A percentile compares a stretch with the other conserved stretches of the same genome.
Evolutionary conservation across 2,113 vertebrate species (phyloP).

Genomic region (Chloropsis cyanopogon): DNA sequence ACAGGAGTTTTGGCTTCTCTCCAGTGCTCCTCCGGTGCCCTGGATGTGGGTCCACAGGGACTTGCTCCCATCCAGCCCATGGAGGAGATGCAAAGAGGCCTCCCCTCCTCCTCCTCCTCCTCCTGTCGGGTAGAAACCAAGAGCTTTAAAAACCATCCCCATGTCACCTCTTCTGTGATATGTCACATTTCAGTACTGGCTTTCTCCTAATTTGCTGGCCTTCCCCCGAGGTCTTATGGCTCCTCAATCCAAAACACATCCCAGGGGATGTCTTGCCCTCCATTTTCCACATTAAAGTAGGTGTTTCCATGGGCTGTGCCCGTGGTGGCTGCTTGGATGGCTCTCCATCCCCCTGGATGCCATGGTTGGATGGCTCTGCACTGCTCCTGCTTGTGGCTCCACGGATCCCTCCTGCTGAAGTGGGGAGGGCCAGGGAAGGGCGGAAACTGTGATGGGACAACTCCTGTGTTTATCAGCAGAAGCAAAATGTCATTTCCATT

Average conservation of each 20-base stretch:
- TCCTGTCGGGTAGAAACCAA: not conserved
- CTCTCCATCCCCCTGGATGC: not conserved
- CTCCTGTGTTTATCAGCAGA: not conserved
- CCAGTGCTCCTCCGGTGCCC: not conserved
- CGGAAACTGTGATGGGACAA: not conserved
- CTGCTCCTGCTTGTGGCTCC: not conserved
- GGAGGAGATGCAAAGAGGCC: not conserved
- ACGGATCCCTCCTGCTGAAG: not conserved
- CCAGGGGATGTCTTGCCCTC: not conserved
- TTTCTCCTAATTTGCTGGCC: not conserved
- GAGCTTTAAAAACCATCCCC: not conserved
- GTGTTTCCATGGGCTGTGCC: not conserved
- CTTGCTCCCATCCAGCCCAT: not conserved
- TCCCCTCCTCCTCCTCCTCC: not conserved
- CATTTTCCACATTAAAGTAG: not conserved
- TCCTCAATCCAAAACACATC: not conserved
- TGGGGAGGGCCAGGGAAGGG: not conserved
- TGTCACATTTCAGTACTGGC: not conserved
- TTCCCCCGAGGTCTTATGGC: not conserved
- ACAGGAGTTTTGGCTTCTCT: not conserved
- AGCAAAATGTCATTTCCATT: conserved; percentile 23
- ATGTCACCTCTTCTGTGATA: not conserved
- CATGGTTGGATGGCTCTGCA: not conserved
- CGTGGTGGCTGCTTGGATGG: not conserved
- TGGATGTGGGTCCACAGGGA: not conserved